Conservation (phyloP, 2,888 invertebrate genomes). For the Acrobasis consociella region DNA sequence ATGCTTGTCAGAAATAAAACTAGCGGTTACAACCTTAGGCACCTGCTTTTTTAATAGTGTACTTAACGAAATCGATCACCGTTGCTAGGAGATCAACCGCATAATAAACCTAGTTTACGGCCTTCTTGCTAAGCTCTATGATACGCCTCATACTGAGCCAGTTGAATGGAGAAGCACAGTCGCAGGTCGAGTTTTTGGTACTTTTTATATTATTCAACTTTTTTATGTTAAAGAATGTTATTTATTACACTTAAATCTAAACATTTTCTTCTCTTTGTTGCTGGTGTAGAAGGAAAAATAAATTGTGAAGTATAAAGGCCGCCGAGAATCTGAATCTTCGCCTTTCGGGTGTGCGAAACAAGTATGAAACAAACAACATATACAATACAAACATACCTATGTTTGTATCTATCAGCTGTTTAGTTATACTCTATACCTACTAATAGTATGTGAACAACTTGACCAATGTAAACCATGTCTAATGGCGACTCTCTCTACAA, state of each 20-base stretch:
- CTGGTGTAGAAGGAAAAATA: no score
- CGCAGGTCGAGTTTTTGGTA: background rate
- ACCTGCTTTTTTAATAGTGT: slow-evolving; percentile 26
- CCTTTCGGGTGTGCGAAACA: no score
- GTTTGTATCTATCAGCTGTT: background rate
- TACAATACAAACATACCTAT: no score
- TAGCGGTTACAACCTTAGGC: slow-evolving; percentile 28
- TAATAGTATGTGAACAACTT: background rate
- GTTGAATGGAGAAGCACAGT: background rate
- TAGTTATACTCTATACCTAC: background rate
- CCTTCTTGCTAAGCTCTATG: slow-evolving; percentile 27
- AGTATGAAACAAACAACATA: no score
- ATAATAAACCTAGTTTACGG: slow-evolving; percentile 68
- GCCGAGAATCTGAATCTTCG: no score
- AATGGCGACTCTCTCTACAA: slow-evolving; percentile 43
- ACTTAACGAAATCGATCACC: slow-evolving; percentile 53
- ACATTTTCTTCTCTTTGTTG: no score
- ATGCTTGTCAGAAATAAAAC: background rate
- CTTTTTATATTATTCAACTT: no score
- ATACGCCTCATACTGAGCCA: background rate
- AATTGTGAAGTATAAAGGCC: no score
- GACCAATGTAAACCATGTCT: background rate
- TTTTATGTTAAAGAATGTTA: no score
- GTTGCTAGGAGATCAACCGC: slow-evolving; percentile 56
- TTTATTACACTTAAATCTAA: no score